Percentiles rank a stretch among this genome's conserved stretches.
These are phyloP conservation scores for Sialis lutaria DNA, from an alignment of 2,888 invertebrate species.

Conservation along the genomic window DNA sequence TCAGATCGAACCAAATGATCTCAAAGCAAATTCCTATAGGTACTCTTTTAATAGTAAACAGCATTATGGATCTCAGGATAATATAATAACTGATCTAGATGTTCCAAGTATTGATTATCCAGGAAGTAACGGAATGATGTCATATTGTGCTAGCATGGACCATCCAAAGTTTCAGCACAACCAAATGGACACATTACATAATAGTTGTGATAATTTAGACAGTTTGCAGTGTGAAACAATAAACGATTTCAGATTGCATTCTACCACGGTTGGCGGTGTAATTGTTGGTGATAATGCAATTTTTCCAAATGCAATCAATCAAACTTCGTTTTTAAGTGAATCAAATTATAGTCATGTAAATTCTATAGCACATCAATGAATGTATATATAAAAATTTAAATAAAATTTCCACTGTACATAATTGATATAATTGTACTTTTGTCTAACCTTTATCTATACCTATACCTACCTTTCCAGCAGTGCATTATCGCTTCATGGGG, in stretches of 20 bases:
- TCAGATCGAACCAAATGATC: neutral
- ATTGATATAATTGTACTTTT: no score
- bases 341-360: neutral
- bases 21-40: slow-evolving; percentile 1
- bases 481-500: no score
- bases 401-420: no score
- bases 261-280: neutral
- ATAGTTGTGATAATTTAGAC: slow-evolving; percentile 2
- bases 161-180: neutral
- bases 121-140: neutral
- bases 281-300: neutral
- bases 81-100: slow-evolving; percentile 4
- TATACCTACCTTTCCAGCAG: no score
- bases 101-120: slow-evolving; percentile 6
- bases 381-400: neutral
- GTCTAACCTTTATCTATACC: no score
- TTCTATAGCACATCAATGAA: neutral
- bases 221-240: neutral
- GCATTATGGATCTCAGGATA: neutral
- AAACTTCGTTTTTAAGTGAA: neutral
- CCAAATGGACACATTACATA: neutral
- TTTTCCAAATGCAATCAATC: neutral
- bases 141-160: slow-evolving; percentile 5
- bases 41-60: neutral
- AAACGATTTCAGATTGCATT: slow-evolving; percentile 2